A percentile compares a stretch with the other conserved stretches of the same genome.
Conservation (phyloP, 2,888 invertebrate genomes). For the Rhimphoctona megacephalus region DNA sequence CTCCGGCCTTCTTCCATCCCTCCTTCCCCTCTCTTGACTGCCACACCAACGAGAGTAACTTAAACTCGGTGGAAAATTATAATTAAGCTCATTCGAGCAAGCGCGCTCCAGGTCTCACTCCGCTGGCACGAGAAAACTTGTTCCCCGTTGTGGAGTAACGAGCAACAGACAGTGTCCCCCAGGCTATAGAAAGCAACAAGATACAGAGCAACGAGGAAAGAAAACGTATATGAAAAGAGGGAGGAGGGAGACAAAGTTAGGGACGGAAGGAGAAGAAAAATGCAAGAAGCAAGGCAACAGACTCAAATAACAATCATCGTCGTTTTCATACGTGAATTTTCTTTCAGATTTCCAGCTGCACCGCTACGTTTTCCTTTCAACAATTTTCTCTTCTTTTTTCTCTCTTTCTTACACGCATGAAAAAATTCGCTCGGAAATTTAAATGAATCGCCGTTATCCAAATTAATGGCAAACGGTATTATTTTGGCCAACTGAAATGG, state of each 20-base stretch:
- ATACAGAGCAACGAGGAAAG: constrained; percentile 51
- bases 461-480: neutral
- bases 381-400: constrained; percentile 3
- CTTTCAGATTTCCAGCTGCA: constrained; percentile 24
- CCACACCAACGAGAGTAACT: constrained; percentile 68
- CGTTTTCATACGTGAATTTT: constrained; percentile 49
- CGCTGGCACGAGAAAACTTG: constrained; percentile 68
- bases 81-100: constrained; percentile 75
- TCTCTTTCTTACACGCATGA: neutral
- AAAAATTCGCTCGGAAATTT: neutral
- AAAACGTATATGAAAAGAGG: constrained; percentile 64
- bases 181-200: constrained; percentile 43
- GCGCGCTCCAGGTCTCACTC: constrained; percentile 60
- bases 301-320: constrained; percentile 46
- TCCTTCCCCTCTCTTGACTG: constrained; percentile 12
- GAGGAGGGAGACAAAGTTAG: constrained; percentile 33
- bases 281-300: constrained; percentile 19
- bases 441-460: neutral
- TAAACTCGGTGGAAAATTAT: constrained; percentile 75
- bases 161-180: constrained; percentile 62
- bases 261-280: constrained; percentile 17
- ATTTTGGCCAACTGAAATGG: neutral
- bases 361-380: neutral
- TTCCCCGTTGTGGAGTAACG: constrained; percentile 63
- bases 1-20: neutral